phyloP scores from a whole-genome alignment of 2,797 vertebrate genomes.

The Gymnocypris eckloni region DNA sequence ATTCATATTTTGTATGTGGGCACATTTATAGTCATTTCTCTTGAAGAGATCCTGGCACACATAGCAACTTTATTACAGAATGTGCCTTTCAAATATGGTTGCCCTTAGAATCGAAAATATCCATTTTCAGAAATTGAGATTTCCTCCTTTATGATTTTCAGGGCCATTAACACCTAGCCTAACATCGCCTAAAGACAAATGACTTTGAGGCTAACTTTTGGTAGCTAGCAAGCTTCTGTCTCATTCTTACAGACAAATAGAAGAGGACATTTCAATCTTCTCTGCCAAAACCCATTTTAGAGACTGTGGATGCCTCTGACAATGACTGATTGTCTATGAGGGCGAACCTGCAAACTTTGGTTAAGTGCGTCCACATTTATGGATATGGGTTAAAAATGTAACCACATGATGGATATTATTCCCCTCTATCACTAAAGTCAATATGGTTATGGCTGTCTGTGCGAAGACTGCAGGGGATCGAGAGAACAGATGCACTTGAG shows the following conservation, averaged over 20 bases:
- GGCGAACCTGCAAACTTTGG: conserved; percentile 38
- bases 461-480: neutral
- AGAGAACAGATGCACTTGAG: conserved; percentile 38
- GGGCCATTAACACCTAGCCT: conserved; percentile 24
- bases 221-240: conserved; percentile 25
- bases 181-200: conserved; percentile 36
- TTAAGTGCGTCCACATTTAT: conserved; percentile 51
- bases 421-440: conserved; percentile 46
- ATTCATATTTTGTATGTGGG: neutral
- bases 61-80: neutral
- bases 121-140: conserved; percentile 36
- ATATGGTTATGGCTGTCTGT: conserved; percentile 32
- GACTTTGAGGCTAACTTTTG: conserved; percentile 47
- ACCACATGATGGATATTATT: conserved; percentile 42
- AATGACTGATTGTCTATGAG: conserved; percentile 60
- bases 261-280: conserved; percentile 68
- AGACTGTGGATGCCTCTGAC: conserved; percentile 53
- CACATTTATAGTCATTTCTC: neutral
- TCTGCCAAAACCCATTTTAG: conserved; percentile 55
- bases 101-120: conserved; percentile 32
- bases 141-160: conserved; percentile 31
- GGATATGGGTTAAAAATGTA: conserved; percentile 52
- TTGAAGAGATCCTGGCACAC: neutral
- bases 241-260: conserved; percentile 59
- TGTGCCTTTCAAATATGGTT: neutral